Conservation (phyloP, 2,888 invertebrate species). For the Fissipunctia ypsillon region DNA sequence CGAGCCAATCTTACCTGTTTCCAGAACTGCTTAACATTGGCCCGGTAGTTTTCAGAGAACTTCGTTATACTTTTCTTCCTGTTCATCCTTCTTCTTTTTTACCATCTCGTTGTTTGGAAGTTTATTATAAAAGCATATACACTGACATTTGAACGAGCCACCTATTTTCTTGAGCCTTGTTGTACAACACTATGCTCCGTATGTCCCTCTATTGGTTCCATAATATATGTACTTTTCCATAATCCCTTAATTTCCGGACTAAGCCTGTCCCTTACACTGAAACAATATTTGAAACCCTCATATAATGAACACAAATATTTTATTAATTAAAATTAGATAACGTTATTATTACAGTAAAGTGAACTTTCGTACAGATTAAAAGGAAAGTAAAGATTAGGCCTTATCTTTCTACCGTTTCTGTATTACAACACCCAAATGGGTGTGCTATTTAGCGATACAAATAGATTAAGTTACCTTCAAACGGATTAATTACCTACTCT, state of each 20-base stretch:
- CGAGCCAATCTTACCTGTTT: no score
- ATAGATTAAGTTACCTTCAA: not conserved
- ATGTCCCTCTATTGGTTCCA: slow-evolving; percentile 17
- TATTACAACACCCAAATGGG: slow-evolving; percentile 8
- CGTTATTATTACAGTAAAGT: slow-evolving; percentile 39
- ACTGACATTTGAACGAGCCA: no score
- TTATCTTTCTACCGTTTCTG: slow-evolving; percentile 23
- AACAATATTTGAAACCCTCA: slow-evolving; percentile 41
- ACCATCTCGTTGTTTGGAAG: no score
- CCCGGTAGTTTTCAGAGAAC: no score
- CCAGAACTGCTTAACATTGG: no score
- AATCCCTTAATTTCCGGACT: slow-evolving; percentile 52
- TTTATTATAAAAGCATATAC: no score
- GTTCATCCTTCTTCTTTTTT: no score
- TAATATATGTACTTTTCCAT: slow-evolving; percentile 15
- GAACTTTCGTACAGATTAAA: slow-evolving; percentile 45
- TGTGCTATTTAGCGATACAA: not conserved
- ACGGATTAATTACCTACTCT: not conserved
- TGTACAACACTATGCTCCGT: not conserved
- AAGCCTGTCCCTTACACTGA: slow-evolving; percentile 36
- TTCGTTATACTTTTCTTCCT: no score
- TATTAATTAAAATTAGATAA: slow-evolving; percentile 39
- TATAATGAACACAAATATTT: slow-evolving; percentile 30
- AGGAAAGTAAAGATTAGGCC: slow-evolving; percentile 11
- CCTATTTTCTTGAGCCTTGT: no score